Base-by-base conservation (phyloP, 2,113 vertebrate genomes). In the Chionomys nivalis region DNA sequence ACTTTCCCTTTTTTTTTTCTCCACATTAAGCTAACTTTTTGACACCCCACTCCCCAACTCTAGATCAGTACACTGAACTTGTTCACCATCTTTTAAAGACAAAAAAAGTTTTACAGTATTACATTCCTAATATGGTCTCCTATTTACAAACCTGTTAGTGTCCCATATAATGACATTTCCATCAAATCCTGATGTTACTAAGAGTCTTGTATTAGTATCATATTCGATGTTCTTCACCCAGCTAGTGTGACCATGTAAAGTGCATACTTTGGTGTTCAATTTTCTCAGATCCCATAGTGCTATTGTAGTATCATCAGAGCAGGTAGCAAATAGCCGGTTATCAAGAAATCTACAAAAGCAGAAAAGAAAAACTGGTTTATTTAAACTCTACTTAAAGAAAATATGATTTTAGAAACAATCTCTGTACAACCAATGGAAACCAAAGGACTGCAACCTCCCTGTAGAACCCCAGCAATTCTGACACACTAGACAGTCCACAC, bases 141-240 rank as follows among this genome's bases (percentile, higher is more conserved):
- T 95, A 95, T 76, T 95, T 93, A 97, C 85, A 5, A 94, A 99
- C 99, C 99, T 99, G 98, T 99, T 99, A 23, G 99, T 99, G 98
- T 99, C 99, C 99, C 99, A 99, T 68, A 99, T 99, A 98, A 99
- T 99, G 95, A 99, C 99, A 79, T 99, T 99, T 87, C 99, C 99
- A 94, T 99, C 99, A 70, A 99, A 99, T 92, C 99, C 99, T 17
- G 99, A 99, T 0, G 99, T 99, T 96, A 99, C 99, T 17, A 99
- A 98, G n/a, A 99, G 98, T 58, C 99, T 99, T 0, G 99, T 99
- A 98, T 99, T 99, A 93, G 99, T 99, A 96, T 99, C 99, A 1
- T 99, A 99, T 98, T 99, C 99, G 0, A 99, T 99, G 98, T 99
- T 99, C 99, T 99, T 99, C 97, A 99, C 99, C 99, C 99, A 99